These are phyloP conservation scores for Agrypnia vestita DNA, from an alignment of 1,140 invertebrate genomes.

Conservation along the genomic window DNA sequence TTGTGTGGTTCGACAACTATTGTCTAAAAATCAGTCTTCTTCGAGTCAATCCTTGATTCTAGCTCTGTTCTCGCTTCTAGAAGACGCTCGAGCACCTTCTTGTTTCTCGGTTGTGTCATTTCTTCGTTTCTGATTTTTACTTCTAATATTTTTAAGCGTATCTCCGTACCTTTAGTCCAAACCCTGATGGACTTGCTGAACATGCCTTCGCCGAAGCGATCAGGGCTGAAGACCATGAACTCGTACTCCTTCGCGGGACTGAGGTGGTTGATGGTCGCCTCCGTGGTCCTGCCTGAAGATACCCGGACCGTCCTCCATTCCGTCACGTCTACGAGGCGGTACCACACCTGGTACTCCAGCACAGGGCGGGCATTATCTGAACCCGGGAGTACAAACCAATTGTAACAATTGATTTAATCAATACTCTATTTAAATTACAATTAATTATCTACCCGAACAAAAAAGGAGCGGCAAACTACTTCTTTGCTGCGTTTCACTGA, in stretches of 20 bases:
- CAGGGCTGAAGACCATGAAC: constrained; percentile 92
- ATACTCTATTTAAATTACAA: background rate
- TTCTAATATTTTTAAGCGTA: too few relatives aligned
- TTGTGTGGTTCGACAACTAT: too few relatives aligned
- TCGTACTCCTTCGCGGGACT: constrained; percentile 87
- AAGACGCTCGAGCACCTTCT: too few relatives aligned
- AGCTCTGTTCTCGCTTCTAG: too few relatives aligned
- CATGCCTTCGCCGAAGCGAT: constrained; percentile 90
- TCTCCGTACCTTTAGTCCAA: constrained; percentile 78
- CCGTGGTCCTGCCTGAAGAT: constrained; percentile 79
- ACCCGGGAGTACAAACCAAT: background rate
- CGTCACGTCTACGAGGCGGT: constrained; percentile 78
- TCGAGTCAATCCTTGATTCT: too few relatives aligned
- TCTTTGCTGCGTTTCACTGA: too few relatives aligned
- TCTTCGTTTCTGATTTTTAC: background rate
- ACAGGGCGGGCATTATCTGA: constrained; percentile 85
- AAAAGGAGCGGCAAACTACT: too few relatives aligned
- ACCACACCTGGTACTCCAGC: constrained; percentile 91
- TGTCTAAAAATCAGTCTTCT: too few relatives aligned
- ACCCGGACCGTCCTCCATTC: constrained; percentile 87
- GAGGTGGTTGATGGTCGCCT: constrained; percentile 86
- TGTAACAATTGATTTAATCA: constrained; percentile 20
- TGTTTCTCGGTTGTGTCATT: background rate
- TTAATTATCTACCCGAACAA: too few relatives aligned
- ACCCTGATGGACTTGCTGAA: constrained; percentile 89